Evolutionary conservation across 2,797 vertebrate species (phyloP).

Genomic region (Potorous gilbertii): DNA sequence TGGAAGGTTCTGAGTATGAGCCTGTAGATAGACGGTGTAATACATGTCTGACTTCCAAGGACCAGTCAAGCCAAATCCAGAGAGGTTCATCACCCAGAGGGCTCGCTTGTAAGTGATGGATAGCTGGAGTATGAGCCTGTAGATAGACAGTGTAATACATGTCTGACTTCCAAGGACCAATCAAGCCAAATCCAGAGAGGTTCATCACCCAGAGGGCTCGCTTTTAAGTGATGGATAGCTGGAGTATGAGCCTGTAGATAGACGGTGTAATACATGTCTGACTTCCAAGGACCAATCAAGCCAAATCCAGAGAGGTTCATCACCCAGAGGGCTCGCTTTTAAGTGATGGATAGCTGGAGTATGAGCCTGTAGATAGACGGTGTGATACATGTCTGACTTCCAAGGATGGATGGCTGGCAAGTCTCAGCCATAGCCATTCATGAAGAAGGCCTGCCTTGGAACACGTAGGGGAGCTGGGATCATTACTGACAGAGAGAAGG

Average conservation of each 20-base stretch:
- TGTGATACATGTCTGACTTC: neutral
- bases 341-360: neutral
- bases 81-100: neutral
- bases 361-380: neutral
- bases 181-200: neutral
- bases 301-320: neutral
- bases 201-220: neutral
- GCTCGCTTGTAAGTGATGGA: neutral
- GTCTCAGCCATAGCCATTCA: neutral
- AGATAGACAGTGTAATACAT: neutral
- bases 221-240: neutral
- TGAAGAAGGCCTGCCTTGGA: neutral
- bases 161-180: neutral
- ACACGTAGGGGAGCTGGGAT: neutral
- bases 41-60: neutral
- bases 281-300: neutral
- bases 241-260: neutral
- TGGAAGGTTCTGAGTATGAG: neutral
- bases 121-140: neutral
- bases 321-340: neutral
- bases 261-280: neutral
- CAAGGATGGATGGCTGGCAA: too few relatives aligned
- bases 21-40: neutral
- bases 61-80: neutral
- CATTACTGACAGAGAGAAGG: neutral